These are phyloP conservation scores for Alexandromys fortis DNA, from an alignment of 2,113 vertebrate species.

Conservation along the genomic window DNA sequence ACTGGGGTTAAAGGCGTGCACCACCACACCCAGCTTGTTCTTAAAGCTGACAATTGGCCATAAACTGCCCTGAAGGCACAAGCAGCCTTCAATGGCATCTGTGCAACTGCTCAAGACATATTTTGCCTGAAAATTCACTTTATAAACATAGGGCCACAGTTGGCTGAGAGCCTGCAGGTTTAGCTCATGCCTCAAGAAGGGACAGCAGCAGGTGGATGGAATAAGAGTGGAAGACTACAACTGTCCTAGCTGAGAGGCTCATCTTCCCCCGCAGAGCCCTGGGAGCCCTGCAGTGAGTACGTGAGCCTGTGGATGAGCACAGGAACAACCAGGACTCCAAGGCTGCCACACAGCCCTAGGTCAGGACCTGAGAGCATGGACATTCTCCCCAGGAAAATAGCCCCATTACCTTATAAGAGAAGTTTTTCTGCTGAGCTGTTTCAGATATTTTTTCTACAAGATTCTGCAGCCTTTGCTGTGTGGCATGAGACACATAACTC, in stretches of 20 bases:
- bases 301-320: neutral
- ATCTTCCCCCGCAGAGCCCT: neutral
- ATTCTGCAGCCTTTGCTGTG: constrained; percentile 93
- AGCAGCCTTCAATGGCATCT: fast-evolving
- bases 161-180: no score
- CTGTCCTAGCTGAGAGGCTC: neutral
- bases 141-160: neutral
- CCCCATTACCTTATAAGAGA: constrained; percentile 90
- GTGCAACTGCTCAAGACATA: fast-evolving
- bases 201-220: fast-evolving
- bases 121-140: neutral
- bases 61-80: neutral
- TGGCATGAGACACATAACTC: constrained; percentile 93
- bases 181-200: neutral
- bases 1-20: neutral
- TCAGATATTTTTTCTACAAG: constrained; percentile 95
- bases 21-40: neutral
- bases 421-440: constrained; percentile 95
- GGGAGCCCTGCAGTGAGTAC: no score
- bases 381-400: neutral
- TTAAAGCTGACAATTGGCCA: neutral
- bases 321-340: neutral
- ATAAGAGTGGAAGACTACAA: fast-evolving
- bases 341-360: neutral
- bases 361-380: neutral